phyloP scores from a whole-genome alignment of 2,888 invertebrate genomes.

The Venusia cambrica region DNA sequence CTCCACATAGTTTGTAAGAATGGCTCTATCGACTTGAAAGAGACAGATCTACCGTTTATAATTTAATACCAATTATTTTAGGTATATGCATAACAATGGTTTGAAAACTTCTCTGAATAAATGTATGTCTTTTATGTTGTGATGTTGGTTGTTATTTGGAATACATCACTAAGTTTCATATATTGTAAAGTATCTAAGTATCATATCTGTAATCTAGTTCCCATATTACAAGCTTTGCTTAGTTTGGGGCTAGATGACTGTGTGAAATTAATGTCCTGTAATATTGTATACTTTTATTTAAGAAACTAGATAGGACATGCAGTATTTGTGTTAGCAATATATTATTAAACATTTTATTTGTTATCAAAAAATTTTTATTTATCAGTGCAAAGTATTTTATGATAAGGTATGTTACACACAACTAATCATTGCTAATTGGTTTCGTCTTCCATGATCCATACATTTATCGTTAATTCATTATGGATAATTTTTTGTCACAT shows the following conservation, averaged over 20 bases:
- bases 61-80: no score
- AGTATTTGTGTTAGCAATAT: constrained; percentile 5
- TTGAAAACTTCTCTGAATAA: constrained; percentile 26
- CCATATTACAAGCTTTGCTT: no score
- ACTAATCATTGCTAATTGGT: constrained; percentile 34
- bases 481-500: constrained; percentile 32
- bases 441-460: constrained; percentile 48
- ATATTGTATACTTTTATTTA: constrained; percentile 5
- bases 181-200: no score
- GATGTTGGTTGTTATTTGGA: constrained; percentile 17
- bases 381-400: constrained; percentile 15
- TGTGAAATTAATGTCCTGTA: constrained; percentile 11
- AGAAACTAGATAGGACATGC: neutral
- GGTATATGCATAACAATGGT: no score
- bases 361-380: neutral
- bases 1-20: constrained; percentile 76
- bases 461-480: constrained; percentile 35
- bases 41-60: constrained; percentile 63
- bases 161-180: no score
- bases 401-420: constrained; percentile 9
- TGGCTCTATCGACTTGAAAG: constrained; percentile 72
- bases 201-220: no score
- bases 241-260: no score
- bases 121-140: constrained; percentile 21
- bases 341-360: neutral